Evolutionary conservation across 2,797 vertebrate species (phyloP).

Genomic region (Tangara arthus): DNA sequence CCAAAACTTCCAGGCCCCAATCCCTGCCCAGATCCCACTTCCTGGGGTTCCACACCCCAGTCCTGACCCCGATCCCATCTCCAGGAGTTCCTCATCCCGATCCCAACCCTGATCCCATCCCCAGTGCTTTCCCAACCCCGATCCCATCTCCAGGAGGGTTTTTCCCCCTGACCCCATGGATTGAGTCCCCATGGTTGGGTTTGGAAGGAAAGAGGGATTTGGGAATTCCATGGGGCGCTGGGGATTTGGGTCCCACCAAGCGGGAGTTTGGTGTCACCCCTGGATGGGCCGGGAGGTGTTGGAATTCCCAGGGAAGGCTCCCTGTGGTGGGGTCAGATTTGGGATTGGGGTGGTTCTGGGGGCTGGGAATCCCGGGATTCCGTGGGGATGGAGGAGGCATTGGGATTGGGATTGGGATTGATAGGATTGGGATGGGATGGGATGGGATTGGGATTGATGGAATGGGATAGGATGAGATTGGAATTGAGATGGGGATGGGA

Average conservation of each 20-base stretch:
- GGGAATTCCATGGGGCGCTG: accelerated
- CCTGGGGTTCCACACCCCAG: too few relatives aligned
- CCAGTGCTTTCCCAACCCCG: neutral
- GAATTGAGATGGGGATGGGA: neutral
- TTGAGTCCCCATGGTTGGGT: accelerated
- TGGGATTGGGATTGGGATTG: neutral
- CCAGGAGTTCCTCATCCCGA: neutral
- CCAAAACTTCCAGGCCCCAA: neutral
- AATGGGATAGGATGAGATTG: too few relatives aligned
- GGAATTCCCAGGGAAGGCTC: neutral
- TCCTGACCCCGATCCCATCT: too few relatives aligned
- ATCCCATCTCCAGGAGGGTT: neutral
- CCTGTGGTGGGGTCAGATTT: neutral
- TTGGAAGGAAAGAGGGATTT: neutral
- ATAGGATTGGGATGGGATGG: too few relatives aligned
- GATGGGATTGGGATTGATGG: too few relatives aligned
- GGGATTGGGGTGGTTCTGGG: neutral
- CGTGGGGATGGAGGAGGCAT: accelerated
- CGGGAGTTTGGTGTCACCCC: accelerated
- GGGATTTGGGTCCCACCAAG: too few relatives aligned
- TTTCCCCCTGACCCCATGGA: neutral
- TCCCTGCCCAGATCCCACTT: too few relatives aligned
- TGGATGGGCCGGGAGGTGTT: accelerated
- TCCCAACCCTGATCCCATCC: neutral
- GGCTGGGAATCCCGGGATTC: accelerated